phyloP scores from a whole-genome alignment of 2,888 invertebrate genomes.

The Eugnorisma glareosa region DNA sequence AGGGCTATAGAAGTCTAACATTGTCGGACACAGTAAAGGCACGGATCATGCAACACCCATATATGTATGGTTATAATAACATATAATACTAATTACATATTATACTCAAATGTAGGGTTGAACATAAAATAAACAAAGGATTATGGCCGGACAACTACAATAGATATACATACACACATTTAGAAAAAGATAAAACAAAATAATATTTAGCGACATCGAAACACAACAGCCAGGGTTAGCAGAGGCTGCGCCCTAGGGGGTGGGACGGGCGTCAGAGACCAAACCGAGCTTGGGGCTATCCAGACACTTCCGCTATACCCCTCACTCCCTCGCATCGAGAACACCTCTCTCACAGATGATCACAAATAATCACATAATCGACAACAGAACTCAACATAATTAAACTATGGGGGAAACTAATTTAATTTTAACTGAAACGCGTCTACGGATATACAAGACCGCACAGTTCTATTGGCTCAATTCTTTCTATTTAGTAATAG shows the following conservation, averaged over 20 bases:
- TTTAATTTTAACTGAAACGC: conserved; percentile 81
- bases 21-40: conserved; percentile 88
- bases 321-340: conserved; percentile 91
- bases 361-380: conserved; percentile 88
- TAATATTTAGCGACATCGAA: conserved; percentile 88
- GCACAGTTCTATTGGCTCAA: conserved; percentile 76
- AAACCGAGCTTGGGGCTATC: conserved; percentile 88
- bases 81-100: conserved; percentile 76
- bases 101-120: conserved; percentile 75
- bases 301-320: conserved; percentile 90
- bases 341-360: conserved; percentile 91
- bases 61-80: conserved; percentile 84
- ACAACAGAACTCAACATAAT: conserved; percentile 87
- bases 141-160: conserved; percentile 83
- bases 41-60: conserved; percentile 90
- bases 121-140: conserved; percentile 75
- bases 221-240: conserved; percentile 91
- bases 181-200: conserved; percentile 82
- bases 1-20: conserved; percentile 89
- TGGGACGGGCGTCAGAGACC: conserved; percentile 86
- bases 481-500: conserved; percentile 69
- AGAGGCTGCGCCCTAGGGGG: conserved; percentile 89
- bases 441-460: conserved; percentile 79
- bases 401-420: conserved; percentile 83
- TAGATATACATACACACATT: conserved; percentile 87